phyloP scores from a whole-genome alignment of 2,797 vertebrate species.

The Orientallactaga sibirica region DNA sequence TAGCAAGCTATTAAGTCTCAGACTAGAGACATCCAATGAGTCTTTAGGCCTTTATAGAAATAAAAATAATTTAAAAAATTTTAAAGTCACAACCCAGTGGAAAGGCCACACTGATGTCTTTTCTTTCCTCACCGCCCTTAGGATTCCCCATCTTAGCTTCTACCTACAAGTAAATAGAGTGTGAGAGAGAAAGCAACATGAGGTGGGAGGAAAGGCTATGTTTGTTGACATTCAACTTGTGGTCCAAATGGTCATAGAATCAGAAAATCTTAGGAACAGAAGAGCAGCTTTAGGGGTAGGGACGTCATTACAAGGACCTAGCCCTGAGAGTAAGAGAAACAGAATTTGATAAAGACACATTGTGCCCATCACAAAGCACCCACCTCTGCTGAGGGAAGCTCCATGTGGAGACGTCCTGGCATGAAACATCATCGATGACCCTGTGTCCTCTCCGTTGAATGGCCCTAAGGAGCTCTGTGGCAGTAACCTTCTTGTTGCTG shows the following conservation, averaged over 20 bases:
- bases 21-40: background rate
- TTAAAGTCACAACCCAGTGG: background rate
- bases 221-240: background rate
- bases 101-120: background rate
- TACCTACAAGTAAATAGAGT: background rate
- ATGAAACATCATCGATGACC: background rate
- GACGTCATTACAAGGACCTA: background rate
- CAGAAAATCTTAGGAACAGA: background rate
- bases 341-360: background rate
- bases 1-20: background rate
- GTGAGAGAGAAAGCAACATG: background rate
- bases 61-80: background rate
- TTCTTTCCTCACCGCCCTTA: background rate
- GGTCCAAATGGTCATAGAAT: background rate
- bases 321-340: no score
- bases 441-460: background rate
- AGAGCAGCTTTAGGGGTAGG: background rate
- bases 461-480: background rate
- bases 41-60: conserved; percentile 19
- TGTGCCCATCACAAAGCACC: background rate
- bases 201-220: background rate
- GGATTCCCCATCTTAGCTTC: background rate
- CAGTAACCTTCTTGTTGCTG: no score
- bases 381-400: background rate
- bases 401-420: background rate